Evolutionary conservation across 1,140 invertebrate genomes (phyloP).

Genomic region (Pygmarrhopalites habei): DNA sequence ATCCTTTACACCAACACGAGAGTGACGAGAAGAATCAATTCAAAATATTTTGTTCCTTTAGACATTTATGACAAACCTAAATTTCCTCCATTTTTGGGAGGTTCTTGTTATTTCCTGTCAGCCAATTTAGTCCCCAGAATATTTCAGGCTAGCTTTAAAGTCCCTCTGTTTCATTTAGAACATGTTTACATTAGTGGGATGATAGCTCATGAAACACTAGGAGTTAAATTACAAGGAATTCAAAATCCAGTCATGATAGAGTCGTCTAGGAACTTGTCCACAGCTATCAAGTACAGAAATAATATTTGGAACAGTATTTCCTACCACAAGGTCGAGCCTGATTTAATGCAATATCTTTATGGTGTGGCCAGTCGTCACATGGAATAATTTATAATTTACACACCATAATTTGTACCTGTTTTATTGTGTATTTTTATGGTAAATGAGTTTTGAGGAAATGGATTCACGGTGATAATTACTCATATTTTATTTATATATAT

Average conservation of each 20-base stretch:
- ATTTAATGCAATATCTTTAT: not conserved
- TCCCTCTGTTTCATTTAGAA: not conserved
- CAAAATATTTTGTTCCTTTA: not conserved
- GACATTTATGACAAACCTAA: not conserved
- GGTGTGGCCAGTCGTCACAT: not conserved
- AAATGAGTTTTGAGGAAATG: no score
- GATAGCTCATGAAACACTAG: not conserved
- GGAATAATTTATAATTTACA: no score
- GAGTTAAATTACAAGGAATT: not conserved
- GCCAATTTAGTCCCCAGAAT: not conserved
- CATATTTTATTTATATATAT: no score
- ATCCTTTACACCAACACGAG: not conserved
- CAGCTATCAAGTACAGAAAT: not conserved
- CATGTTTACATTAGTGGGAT: not conserved
- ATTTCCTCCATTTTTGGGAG: not conserved
- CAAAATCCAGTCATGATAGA: not conserved
- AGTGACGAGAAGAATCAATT: not conserved
- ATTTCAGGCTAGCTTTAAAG: not conserved
- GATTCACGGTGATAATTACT: no score
- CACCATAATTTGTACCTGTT: no score
- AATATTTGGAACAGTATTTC: not conserved
- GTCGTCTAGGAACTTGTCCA: not conserved
- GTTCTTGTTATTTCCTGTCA: not conserved
- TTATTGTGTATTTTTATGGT: no score
- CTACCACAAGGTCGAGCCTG: not conserved